Evolutionary conservation across 2,797 vertebrate genomes (phyloP).

Genomic region (Phaenicophaeus curvirostris): DNA sequence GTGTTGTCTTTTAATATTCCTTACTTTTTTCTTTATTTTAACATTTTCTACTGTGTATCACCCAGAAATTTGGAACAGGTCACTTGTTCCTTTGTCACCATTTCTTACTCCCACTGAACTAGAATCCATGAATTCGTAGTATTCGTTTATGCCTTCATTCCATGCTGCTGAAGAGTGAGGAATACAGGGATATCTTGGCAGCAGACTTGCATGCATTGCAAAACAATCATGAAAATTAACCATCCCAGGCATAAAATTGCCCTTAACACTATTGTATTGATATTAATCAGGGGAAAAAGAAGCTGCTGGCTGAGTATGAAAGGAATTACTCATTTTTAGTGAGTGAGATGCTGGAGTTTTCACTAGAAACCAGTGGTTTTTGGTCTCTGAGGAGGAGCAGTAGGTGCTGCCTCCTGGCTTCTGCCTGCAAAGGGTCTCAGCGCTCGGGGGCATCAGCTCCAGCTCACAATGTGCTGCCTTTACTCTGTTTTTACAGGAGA

Average conservation of each 20-base stretch:
- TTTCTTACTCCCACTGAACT: slow-evolving; percentile 6
- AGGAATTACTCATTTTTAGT: not conserved
- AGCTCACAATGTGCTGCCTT: not conserved
- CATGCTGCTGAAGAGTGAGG: not conserved
- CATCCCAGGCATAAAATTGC: not conserved
- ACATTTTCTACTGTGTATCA: not conserved
- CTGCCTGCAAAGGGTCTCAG: rapidly evolving
- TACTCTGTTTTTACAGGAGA: not conserved
- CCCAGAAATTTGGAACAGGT: slow-evolving; percentile 3
- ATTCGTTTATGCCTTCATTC: not conserved
- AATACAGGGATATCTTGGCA: not conserved
- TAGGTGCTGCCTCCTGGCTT: not conserved
- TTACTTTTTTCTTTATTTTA: not conserved
- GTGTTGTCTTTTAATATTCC: not conserved
- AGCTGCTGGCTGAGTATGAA: not conserved
- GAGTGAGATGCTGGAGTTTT: not conserved
- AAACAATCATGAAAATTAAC: slow-evolving; percentile 22
- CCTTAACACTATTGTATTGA: not conserved
- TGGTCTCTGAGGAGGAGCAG: not conserved
- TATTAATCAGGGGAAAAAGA: not conserved
- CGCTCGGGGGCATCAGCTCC: not conserved
- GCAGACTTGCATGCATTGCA: not conserved
- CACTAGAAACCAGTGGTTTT: not conserved
- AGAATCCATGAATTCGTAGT: not conserved
- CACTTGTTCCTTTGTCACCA: not conserved